A percentile compares a stretch with the other conserved stretches of the same genome.
phyloP scores from a whole-genome alignment of 1,140 invertebrate genomes.

The Scylla paramamosain region DNA sequence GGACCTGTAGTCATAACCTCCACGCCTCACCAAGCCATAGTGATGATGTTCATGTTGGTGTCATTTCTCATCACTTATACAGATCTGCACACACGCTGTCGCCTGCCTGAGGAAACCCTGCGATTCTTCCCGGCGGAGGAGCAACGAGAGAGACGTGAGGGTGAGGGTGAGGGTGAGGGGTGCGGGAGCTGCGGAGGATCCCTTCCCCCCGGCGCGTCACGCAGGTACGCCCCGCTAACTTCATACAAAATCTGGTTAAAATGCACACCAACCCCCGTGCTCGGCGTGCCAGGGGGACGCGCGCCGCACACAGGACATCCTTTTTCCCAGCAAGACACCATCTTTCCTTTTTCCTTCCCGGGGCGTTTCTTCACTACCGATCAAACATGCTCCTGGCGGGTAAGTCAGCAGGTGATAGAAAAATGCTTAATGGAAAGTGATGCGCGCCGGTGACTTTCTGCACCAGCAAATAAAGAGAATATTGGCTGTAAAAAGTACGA shows the following conservation, averaged over 20 bases:
- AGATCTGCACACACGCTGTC: background rate
- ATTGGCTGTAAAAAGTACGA: background rate
- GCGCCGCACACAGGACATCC: background rate
- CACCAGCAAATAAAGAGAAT: background rate
- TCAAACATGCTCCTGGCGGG: background rate
- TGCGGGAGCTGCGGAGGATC: background rate
- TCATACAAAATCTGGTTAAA: slow-evolving; percentile 49
- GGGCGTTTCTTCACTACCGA: background rate
- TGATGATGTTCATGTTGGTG: background rate
- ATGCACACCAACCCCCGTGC: slow-evolving; percentile 11
- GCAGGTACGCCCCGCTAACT: slow-evolving; percentile 32
- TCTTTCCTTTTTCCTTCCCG: background rate
- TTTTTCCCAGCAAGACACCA: background rate
- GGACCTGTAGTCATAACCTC: background rate
- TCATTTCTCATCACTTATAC: background rate
- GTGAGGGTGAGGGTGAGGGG: background rate
- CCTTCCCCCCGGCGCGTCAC: slow-evolving; percentile 28
- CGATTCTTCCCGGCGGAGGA: background rate
- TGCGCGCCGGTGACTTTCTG: background rate
- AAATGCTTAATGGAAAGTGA: background rate
- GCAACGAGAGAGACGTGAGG: background rate
- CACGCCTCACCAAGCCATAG: background rate
- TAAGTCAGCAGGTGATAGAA: background rate
- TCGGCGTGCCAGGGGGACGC: background rate
- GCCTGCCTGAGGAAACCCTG: background rate